Evolutionary conservation across 2,888 invertebrate species (phyloP), one percentile per base, ranked within the genome.

Genomic region (Plusia festucae): DNA sequence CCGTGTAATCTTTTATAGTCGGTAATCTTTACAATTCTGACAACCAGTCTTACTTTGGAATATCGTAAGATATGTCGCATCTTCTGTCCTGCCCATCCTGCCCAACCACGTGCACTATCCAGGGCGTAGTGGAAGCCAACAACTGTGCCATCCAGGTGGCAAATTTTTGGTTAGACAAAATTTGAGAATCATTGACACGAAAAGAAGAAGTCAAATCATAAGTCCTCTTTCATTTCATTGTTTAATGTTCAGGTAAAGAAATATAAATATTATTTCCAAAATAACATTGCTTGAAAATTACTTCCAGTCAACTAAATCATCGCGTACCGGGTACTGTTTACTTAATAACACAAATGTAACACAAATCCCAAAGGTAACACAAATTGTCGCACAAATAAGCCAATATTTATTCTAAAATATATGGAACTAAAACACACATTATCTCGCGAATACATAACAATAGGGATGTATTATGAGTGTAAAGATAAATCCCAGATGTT

Each of bases 401-500:
- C 15, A 6, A 44, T 57, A 70, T 70, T 75, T 70, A 60, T 64
- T 51, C n/a, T 27, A 51, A 75, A 63, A 34, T 52, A 52, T 13
- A 70, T 58, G 16, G 18, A 18, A 44, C n/a, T 20, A 22, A 2
- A 16, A 55, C 52, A 56, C 32, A 24, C 32, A 70, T 60, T 69
- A 51, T 56, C 53, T 32, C 22, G 56, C 27, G 13, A 34, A 34
- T 34, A 27, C 44, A 40, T 53, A 20, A 6, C 32, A n/a, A 44
- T 9, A 20, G 16, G 30, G 9, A 56, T 30, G 53, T 13, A 11
- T 30, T 51, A 51, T 16, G 18, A 6, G 16, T 3, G 18, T 30
- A 30, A 30, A 30, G 18, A 18, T 18, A 18, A 8, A 9, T 7
- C 16, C 46, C 18, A 46, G 16, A 46, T 9, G 5, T 46, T 18